Percentiles rank a stretch among this genome's conserved stretches.
Conservation (phyloP, 2,888 invertebrate genomes). For the Dilophus febrilis region DNA sequence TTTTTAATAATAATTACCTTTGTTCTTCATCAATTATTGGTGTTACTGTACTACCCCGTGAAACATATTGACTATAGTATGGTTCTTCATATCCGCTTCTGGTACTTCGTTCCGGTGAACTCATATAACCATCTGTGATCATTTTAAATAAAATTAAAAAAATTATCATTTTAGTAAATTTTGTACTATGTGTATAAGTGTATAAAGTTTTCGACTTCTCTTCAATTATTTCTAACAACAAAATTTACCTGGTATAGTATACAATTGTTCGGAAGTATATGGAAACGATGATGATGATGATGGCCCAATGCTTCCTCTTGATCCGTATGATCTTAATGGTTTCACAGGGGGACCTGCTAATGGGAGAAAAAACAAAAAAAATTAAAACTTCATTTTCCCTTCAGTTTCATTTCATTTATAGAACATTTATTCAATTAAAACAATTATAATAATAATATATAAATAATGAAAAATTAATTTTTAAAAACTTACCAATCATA, state of each 20-base stretch:
- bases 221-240: no score
- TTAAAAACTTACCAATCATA: slow-evolving; percentile 23
- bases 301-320: slow-evolving; percentile 30
- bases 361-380: background rate
- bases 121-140: slow-evolving; percentile 73
- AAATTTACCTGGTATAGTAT: slow-evolving; percentile 33
- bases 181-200: no score
- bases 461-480: slow-evolving; percentile 2
- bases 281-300: slow-evolving; percentile 25
- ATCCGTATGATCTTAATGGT: slow-evolving; percentile 31
- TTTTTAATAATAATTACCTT: slow-evolving; percentile 33
- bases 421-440: background rate
- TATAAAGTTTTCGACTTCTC: no score
- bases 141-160: no score
- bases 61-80: slow-evolving; percentile 67
- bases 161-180: no score
- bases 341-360: slow-evolving; percentile 31
- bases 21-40: slow-evolving; percentile 87
- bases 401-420: no score
- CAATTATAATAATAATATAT: slow-evolving; percentile 6
- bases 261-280: slow-evolving; percentile 32
- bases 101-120: slow-evolving; percentile 65
- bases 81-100: slow-evolving; percentile 69
- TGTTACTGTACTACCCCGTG: slow-evolving; percentile 48
- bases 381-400: no score